Evolutionary conservation across 37 sponge, comb jelly and placozoan genomes (phyloP).

Genomic region (Eunapius fragilis): DNA sequence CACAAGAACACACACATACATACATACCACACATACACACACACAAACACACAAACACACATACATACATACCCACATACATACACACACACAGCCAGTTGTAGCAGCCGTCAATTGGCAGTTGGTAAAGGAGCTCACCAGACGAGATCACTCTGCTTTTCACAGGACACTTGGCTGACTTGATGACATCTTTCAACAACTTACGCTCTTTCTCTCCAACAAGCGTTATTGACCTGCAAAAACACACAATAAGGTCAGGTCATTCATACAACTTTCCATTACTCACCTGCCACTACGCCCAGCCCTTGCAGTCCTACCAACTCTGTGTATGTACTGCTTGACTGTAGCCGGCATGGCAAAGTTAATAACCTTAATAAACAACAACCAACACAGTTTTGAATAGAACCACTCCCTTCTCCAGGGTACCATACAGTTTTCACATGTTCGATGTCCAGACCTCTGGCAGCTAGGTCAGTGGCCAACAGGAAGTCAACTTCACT

Average conservation of each 20-base stretch:
- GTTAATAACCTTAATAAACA: constrained; percentile 25
- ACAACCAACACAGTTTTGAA: neutral
- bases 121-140: constrained; percentile 22
- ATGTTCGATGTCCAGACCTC: constrained; percentile 94
- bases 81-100: neutral
- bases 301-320: constrained; percentile 97
- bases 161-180: constrained; percentile 80
- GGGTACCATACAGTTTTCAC: constrained; percentile 83
- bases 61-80: constrained; percentile 3
- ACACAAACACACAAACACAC: constrained; percentile 1
- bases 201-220: constrained; percentile 96
- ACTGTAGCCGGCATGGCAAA: constrained; percentile 89
- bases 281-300: constrained; percentile 85
- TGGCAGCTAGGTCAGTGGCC: constrained; percentile 95
- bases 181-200: constrained; percentile 91
- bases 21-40: neutral
- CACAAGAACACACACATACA: neutral
- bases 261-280: neutral
- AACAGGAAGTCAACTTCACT: constrained; percentile 76
- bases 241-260: neutral
- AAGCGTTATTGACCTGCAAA: constrained; percentile 81
- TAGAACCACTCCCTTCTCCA: neutral
- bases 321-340: constrained; percentile 98
- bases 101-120: neutral
- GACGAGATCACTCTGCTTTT: constrained; percentile 89